Conservation (phyloP, 2,797 vertebrate species). For the Leucoraja ocellata region DNA sequence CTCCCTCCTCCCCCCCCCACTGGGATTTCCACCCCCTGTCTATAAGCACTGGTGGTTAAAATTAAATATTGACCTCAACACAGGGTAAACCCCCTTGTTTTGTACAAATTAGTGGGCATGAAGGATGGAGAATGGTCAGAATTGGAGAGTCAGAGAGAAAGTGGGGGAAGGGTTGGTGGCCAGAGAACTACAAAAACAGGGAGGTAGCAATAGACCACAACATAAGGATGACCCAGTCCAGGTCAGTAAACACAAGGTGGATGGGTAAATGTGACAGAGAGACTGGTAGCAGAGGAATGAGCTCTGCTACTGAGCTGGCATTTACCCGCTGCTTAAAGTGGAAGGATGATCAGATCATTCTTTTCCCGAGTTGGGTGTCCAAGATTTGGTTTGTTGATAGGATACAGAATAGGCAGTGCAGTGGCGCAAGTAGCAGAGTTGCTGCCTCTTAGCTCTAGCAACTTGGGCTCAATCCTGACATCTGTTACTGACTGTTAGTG, state of each 20-base stretch:
- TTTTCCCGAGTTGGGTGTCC: not conserved
- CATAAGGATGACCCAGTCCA: not conserved
- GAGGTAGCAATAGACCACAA: not conserved
- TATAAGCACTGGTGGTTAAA: not conserved
- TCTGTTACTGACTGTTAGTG: too few species aligned
- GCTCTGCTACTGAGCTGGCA: not conserved
- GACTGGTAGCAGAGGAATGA: not conserved
- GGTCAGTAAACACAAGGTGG: not conserved
- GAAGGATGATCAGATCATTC: not conserved
- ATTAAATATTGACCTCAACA: not conserved
- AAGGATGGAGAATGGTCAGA: not conserved
- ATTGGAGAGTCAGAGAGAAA: not conserved
- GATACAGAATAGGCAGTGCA: too few species aligned
- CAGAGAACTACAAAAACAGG: not conserved
- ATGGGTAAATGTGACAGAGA: not conserved
- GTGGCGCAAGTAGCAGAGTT: too few species aligned
- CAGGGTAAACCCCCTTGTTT: not conserved
- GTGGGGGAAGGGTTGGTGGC: not conserved
- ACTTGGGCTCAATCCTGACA: too few species aligned
- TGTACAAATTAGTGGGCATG: not conserved
- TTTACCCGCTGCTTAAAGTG: not conserved
- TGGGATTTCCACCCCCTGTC: too few species aligned
- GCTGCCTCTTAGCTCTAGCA: too few species aligned
- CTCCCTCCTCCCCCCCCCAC: too few species aligned
- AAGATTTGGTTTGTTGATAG: not conserved